These are phyloP conservation scores for Dasyurus viverrinus DNA, from an alignment of 2,113 vertebrate genomes.

Conservation along the genomic window DNA sequence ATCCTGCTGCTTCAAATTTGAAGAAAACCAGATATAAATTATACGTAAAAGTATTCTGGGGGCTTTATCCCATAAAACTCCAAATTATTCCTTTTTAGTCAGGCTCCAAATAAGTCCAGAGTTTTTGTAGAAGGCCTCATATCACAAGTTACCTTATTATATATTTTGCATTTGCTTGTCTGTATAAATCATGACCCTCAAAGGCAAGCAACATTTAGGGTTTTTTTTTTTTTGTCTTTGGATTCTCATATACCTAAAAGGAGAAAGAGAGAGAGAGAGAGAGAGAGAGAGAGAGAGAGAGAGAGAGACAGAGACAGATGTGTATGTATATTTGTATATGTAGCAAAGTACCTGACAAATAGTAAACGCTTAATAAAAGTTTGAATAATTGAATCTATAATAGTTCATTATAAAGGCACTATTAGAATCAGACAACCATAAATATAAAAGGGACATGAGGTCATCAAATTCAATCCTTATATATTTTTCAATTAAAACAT, in stretches of 20 bases:
- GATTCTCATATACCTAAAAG: too few relatives aligned
- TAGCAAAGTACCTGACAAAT: background rate
- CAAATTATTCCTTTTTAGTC: background rate
- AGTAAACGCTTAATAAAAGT: background rate
- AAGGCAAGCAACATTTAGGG: too few relatives aligned
- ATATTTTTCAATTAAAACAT: background rate
- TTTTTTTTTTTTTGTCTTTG: too few relatives aligned
- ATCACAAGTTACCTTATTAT: background rate
- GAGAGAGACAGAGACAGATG: too few relatives aligned
- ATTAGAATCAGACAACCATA: background rate
- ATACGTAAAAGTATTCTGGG: background rate
- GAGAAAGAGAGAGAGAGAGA: too few relatives aligned
- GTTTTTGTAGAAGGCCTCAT: too few relatives aligned
- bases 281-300: too few relatives aligned
- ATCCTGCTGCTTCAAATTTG: background rate
- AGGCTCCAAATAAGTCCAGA: background rate
- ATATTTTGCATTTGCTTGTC: background rate
- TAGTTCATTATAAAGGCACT: background rate
- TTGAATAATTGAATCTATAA: background rate
- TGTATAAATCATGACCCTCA: too few relatives aligned
- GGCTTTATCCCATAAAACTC: background rate
- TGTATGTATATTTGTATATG: too few relatives aligned
- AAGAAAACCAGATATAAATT: background rate
- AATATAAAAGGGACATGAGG: background rate
- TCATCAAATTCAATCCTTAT: background rate